Conservation (phyloP, 2,888 invertebrate genomes). For the Agrotis clavis region DNA sequence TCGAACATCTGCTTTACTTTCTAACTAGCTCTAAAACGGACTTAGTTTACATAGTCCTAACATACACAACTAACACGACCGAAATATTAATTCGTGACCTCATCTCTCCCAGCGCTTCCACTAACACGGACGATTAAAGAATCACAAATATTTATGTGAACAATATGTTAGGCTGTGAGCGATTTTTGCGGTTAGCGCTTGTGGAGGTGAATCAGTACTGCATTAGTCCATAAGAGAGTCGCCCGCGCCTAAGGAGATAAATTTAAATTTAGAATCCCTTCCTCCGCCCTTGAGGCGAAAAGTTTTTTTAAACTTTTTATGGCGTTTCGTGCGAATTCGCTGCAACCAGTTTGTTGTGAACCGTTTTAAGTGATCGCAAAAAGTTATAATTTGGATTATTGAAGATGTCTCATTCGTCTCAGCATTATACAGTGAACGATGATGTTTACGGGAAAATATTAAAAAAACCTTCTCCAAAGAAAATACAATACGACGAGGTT, state of each 20-base stretch:
- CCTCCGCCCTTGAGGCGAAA: conserved; percentile 79
- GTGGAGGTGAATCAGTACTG: conserved; percentile 87
- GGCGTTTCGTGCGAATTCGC: conserved; percentile 75
- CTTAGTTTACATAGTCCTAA: conserved; percentile 43
- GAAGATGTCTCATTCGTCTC: conserved; percentile 75
- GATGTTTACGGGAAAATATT: conserved; percentile 38
- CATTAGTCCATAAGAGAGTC: conserved; percentile 88
- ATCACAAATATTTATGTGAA: conserved; percentile 84
- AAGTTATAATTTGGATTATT: conserved; percentile 64
- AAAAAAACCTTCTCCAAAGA: conserved; percentile 32
- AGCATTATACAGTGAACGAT: conserved; percentile 82
- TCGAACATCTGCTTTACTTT: conserved; percentile 33
- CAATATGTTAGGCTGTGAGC: conserved; percentile 83
- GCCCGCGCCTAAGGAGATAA: conserved; percentile 86
- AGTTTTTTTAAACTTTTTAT: conserved; percentile 73
- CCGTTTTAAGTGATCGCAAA: conserved; percentile 67
- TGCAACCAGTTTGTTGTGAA: conserved; percentile 78
- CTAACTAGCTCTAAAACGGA: conserved; percentile 22
- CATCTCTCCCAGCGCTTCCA: conserved; percentile 56
- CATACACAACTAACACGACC: conserved; percentile 45
- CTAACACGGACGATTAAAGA: conserved; percentile 69
- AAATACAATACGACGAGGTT: conserved; percentile 33
- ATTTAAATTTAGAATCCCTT: conserved; percentile 89
- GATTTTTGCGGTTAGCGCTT: conserved; percentile 86
- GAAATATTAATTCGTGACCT: conserved; percentile 65